These are phyloP conservation scores for Salvelinus fontinalis DNA, from an alignment of 2,113 vertebrate genomes.

Conservation along the genomic window DNA sequence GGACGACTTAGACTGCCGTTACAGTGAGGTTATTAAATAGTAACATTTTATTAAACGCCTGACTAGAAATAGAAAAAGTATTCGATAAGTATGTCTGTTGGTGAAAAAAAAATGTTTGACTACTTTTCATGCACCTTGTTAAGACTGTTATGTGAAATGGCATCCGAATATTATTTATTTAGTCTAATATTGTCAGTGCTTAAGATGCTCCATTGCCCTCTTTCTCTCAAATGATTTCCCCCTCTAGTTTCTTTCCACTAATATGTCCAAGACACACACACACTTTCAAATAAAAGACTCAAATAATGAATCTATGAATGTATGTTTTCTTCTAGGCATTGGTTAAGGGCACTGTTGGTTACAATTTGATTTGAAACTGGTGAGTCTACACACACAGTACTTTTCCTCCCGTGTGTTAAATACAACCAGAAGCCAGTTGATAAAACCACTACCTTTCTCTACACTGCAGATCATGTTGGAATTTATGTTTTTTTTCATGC, in stretches of 20 bases:
- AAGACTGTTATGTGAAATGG: not conserved
- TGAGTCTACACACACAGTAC: slow-evolving; percentile 54
- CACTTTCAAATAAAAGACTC: slow-evolving; percentile 20
- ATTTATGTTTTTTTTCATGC: too few species aligned
- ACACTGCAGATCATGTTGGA: too few species aligned
- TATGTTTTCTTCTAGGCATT: not conserved
- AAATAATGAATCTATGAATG: slow-evolving; percentile 47
- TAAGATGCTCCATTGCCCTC: not conserved
- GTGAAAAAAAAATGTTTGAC: not conserved
- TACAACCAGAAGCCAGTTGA: too few species aligned
- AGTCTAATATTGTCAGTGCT: not conserved
- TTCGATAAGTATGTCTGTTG: not conserved
- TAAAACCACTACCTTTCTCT: too few species aligned
- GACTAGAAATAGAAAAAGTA: slow-evolving; percentile 3
- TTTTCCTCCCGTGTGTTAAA: too few species aligned
- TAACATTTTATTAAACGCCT: slow-evolving; percentile 13
- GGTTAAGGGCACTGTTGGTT: not conserved
- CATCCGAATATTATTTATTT: not conserved
- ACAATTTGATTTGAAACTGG: slow-evolving; percentile 72
- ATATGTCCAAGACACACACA: slow-evolving; percentile 15
- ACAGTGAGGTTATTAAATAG: slow-evolving; percentile 17
- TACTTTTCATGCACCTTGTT: not conserved
- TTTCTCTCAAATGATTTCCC: slow-evolving; percentile 9
- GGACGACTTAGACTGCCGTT: too few species aligned
- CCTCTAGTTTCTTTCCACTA: slow-evolving; percentile 27